Conservation (phyloP, 2,113 vertebrate species). For the Calyptomena viridis region DNA sequence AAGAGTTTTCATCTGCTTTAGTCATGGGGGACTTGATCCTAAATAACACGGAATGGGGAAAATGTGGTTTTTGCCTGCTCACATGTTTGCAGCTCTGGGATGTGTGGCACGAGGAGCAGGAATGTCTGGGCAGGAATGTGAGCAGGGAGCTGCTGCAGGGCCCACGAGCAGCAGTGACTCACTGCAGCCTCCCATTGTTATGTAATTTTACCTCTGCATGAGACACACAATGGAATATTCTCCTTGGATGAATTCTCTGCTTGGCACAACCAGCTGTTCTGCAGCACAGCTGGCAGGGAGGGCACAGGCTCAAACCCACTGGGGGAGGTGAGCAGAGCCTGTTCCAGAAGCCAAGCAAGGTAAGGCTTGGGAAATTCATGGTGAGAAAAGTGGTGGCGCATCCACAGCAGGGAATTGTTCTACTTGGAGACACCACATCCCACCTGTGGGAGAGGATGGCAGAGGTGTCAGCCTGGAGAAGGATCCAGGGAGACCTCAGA, state of each 20-base stretch:
- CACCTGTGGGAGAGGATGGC: neutral
- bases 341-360: neutral
- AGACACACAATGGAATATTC: neutral
- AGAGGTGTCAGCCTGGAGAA: fast-evolving
- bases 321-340: neutral
- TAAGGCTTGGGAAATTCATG: neutral
- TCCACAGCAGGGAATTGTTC: neutral
- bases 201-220: neutral
- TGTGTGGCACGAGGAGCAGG: neutral
- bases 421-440: neutral
- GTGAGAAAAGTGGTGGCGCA: fast-evolving
- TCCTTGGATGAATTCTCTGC: neutral
- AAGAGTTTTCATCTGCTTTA: neutral
- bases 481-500: neutral
- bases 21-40: neutral
- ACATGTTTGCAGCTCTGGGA: neutral
- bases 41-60: neutral
- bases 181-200: neutral
- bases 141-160: neutral
- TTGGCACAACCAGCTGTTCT: neutral
- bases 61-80: neutral
- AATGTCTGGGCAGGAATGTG: neutral
- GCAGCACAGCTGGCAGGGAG: neutral
- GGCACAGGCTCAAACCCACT: neutral
- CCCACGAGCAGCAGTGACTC: neutral